Conservation (phyloP, 2,888 invertebrate genomes). For the Caenorhabditis sp. region DNA sequence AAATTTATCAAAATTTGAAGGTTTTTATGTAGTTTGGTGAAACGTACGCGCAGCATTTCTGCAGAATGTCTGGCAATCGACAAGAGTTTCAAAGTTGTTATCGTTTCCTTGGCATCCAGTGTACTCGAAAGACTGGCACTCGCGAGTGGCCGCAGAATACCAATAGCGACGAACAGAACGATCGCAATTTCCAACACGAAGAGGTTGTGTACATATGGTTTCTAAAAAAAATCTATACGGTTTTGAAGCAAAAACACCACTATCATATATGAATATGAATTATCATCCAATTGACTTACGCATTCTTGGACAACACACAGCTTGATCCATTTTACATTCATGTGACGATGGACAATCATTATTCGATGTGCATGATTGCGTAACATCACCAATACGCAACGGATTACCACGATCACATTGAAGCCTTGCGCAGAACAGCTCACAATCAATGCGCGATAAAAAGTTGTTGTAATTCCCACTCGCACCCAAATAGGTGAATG, state of each 20-base stretch:
- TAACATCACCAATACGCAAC: constrained; percentile 58
- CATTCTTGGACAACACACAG: constrained; percentile 64
- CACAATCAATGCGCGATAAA: constrained; percentile 58
- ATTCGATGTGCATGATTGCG: constrained; percentile 56
- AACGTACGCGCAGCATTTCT: constrained; percentile 57
- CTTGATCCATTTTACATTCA: constrained; percentile 62
- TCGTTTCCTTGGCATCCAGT: constrained; percentile 67
- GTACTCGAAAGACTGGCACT: constrained; percentile 63
- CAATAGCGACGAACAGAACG: constrained; percentile 56
- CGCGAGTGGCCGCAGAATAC: constrained; percentile 59
- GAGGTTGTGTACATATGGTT: constrained; percentile 63
- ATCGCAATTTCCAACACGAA: constrained; percentile 62
- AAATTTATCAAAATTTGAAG: constrained; percentile 5
- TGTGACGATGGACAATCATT: constrained; percentile 61
- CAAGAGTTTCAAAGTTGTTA: constrained; percentile 63
- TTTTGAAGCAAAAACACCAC: constrained; percentile 14
- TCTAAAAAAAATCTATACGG: too few relatives aligned
- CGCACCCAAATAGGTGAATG: constrained; percentile 59
- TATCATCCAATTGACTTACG: too few relatives aligned
- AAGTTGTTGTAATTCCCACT: constrained; percentile 66
- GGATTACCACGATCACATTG: constrained; percentile 63
- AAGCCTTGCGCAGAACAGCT: constrained; percentile 55
- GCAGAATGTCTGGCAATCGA: constrained; percentile 63
- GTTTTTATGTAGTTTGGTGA: neutral
- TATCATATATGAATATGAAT: too few relatives aligned